Evolutionary conservation across 1,140 invertebrate species (phyloP), one percentile per base, ranked within the genome.

Genomic region (Marisa cornuarietis): DNA sequence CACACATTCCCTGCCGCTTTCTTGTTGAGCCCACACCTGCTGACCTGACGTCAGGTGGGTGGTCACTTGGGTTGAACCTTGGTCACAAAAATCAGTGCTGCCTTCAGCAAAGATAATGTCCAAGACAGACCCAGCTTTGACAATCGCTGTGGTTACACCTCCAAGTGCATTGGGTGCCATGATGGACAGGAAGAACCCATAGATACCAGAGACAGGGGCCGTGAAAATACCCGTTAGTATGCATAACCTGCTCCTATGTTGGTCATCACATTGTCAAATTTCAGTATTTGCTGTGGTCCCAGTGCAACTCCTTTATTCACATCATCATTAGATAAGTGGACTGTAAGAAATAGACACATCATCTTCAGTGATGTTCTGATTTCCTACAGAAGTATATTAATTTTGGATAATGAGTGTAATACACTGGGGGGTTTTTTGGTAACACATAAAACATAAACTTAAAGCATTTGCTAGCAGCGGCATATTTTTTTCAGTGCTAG

Each of bases 41-140:
- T 74, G 49, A 49, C 72, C 72, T 10, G 72, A n/a, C 22, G 52
- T 5, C 16, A 74, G 51, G 51, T 74, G 51, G 24, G 42, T 54
- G 52, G 42, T 74, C 18, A 58, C 72, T 22, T 74, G 72, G 7
- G 49, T 74, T n/a, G 72, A 74, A n/a, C 52, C 72, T 54, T 74
- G 72, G 72, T 74, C 72, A 20, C 1, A 52, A 9, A 24, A 5
- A 54, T 74, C 72, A 54, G 10, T 74, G 3, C 18, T 54, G 16
- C 72, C 72, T 54, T 74, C 72, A 52, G 8, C 72, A 49, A 49
- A 74, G 18, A 74, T 13, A n/a, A 9, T 14, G 24, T 24, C 51
- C 52, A 74, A 24, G 16, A 54, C 0, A 18, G 11, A 11, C 20
- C 72, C 72, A n/a, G 18, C 18, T 54, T 74, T 58, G 49, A 20